Conservation (phyloP, 2,797 vertebrate genomes). For the Scomberomorus guttatus region DNA sequence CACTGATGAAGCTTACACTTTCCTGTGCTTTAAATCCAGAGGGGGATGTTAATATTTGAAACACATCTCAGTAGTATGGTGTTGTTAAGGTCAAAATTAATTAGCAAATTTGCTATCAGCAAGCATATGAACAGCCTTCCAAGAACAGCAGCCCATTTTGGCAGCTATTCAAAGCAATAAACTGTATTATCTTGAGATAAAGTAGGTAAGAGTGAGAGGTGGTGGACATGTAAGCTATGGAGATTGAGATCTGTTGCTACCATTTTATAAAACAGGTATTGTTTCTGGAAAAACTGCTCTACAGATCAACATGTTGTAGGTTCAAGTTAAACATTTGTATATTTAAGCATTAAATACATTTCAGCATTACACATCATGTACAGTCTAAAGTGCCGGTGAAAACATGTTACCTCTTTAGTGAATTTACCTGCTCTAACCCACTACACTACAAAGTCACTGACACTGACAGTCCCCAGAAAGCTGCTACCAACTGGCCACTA, state of each 20-base stretch:
- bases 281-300: too few species aligned
- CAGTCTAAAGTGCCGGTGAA: not conserved
- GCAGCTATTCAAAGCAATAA: not conserved
- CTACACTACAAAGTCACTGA: too few species aligned
- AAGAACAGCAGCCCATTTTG: not conserved
- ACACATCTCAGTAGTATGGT: not conserved
- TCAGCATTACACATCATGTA: not conserved
- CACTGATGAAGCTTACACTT: conserved; percentile 13
- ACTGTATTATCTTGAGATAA: not conserved
- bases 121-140: not conserved
- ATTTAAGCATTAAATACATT: not conserved
- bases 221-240: not conserved
- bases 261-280: too few species aligned
- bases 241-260: too few species aligned
- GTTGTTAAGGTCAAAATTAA: not conserved
- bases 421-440: not conserved
- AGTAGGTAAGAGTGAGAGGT: not conserved
- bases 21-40: conserved; percentile 12
- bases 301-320: not conserved
- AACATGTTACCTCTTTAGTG: not conserved
- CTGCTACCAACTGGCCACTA: not conserved
- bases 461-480: conserved; percentile 2
- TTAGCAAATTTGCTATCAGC: conserved; percentile 1
- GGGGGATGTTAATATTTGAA: conserved; percentile 44
- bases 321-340: not conserved